These are phyloP conservation scores for Pammene aurita DNA, from an alignment of 2,888 invertebrate genomes.

Conservation along the genomic window DNA sequence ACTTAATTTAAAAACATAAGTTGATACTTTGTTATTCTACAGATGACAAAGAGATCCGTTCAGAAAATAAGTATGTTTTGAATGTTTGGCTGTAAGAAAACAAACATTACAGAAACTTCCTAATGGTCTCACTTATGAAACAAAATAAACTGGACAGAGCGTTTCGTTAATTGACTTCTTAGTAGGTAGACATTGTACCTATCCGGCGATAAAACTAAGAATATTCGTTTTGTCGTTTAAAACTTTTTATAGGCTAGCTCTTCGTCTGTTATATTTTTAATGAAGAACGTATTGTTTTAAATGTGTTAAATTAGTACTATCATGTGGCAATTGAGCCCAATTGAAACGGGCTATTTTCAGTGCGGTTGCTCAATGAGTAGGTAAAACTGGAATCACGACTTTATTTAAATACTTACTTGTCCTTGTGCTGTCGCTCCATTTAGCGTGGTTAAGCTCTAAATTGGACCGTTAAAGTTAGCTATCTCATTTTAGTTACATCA, in stretches of 20 bases:
- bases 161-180: background rate
- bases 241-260: background rate
- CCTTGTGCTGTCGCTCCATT: slow-evolving; percentile 25
- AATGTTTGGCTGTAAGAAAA: background rate
- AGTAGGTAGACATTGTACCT: background rate
- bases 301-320: slow-evolving; percentile 4
- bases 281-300: slow-evolving; percentile 15
- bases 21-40: background rate
- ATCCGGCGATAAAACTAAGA: background rate
- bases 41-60: background rate
- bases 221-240: background rate
- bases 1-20: background rate
- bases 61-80: background rate
- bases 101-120: background rate
- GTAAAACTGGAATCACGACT: slow-evolving; percentile 27
- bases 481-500: slow-evolving; percentile 7
- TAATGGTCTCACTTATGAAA: background rate
- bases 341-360: slow-evolving; percentile 22
- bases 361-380: slow-evolving; percentile 15
- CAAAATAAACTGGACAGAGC: background rate
- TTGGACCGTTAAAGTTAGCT: slow-evolving; percentile 1
- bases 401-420: slow-evolving; percentile 32
- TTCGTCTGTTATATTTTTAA: too few relatives aligned
- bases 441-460: too few relatives aligned
- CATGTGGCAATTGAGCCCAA: slow-evolving; percentile 21